phyloP scores from a whole-genome alignment of 2,888 invertebrate species.

The Liopterus haemorrhoidalis region DNA sequence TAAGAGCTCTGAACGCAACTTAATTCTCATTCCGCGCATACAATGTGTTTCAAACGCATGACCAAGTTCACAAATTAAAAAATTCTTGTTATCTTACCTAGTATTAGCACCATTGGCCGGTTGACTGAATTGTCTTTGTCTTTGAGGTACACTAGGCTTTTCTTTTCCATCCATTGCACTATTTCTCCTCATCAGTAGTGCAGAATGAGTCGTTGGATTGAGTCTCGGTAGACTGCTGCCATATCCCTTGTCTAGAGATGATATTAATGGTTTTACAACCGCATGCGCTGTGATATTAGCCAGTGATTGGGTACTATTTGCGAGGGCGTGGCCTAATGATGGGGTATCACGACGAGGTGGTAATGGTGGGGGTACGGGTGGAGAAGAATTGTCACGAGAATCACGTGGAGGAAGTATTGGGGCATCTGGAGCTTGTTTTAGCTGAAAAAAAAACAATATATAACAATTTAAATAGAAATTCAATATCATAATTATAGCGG shows the following conservation, averaged over 20 bases:
- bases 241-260: constrained; percentile 22
- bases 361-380: constrained; percentile 51
- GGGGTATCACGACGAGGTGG: constrained; percentile 42
- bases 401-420: constrained; percentile 66
- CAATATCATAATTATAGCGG: too few species aligned
- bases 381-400: constrained; percentile 56
- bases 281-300: constrained; percentile 12
- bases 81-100: constrained; percentile 34
- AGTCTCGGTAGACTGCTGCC: constrained; percentile 45
- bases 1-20: too few species aligned
- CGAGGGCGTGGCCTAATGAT: constrained; percentile 18
- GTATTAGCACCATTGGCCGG: constrained; percentile 42
- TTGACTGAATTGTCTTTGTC: constrained; percentile 31
- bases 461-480: neutral
- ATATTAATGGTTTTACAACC: constrained; percentile 17
- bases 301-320: constrained; percentile 19
- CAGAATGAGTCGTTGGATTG: constrained; percentile 51
- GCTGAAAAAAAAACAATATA: constrained; percentile 38
- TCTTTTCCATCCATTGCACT: constrained; percentile 44
- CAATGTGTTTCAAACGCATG: too few species aligned
- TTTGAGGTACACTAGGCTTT: constrained; percentile 33
- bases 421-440: constrained; percentile 60
- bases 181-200: constrained; percentile 53
- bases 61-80: neutral
- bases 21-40: too few species aligned